Base-by-base conservation (phyloP, 1,140 invertebrate species). In the Temnothorax longispinosus region DNA sequence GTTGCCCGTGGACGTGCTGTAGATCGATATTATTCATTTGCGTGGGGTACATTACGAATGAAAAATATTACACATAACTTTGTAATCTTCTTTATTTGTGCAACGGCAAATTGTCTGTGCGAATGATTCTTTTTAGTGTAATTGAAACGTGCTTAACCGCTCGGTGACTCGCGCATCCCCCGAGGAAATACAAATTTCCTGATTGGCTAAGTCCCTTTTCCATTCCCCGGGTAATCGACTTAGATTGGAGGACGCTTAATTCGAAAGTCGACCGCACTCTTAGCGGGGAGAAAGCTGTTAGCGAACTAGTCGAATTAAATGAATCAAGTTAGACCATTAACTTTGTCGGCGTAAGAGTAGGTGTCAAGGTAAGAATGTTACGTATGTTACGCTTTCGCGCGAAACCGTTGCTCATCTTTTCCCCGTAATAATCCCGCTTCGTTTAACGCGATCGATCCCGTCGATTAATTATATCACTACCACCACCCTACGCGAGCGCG, bases 271-370 rank as follows among this genome's bases (percentile, higher is more conserved):
- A 77, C 67, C 76, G 78, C 67, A 71, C 72, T 64, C 84, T 87
- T 85, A 41, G 50, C 54, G 78, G 47, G n/a, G 75, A 71, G 69
- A 72, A 65, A 85, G 82, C 69, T 80, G 88, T 85, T 90, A 74
- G 77, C 47, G 58, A 77, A 87, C 85, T 90, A 87, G 89, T 84
- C 78, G 92, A 92, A 92, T 92, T 92, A 92, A 88, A 91, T 89
- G 89, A 92, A 92, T 92, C 91, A 85, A 89, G 90, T 92, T 92
- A 90, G 87, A 67, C 86, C 75, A 84, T 88, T 85, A 90, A 88
- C 85, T 90, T 84, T 21, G 56, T 75, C 74, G 82, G 38, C 52
- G 74, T 71, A 78, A 88, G 86, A 86, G 85, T 64, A 67, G 56
- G 47, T 76, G 84, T 58, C 64, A 56, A 47, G 21, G 56, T 72